phyloP scores from a whole-genome alignment of 2,888 invertebrate genomes.

The Athrips mouffetella region DNA sequence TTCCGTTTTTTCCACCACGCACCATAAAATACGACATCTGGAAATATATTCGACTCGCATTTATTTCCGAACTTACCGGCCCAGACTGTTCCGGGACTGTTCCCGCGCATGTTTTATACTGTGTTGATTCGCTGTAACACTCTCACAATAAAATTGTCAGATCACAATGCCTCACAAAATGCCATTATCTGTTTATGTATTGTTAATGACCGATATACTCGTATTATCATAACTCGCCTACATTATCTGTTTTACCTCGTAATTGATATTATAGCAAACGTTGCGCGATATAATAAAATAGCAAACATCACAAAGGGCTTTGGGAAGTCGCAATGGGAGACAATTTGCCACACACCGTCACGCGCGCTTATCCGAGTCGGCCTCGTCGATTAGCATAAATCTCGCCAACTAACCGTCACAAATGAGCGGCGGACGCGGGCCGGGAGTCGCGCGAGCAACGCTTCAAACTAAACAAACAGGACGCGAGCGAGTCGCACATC shows the following conservation, averaged over 20 bases:
- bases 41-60: constrained; percentile 52
- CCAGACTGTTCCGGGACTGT: constrained; percentile 42
- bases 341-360: constrained; percentile 74
- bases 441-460: constrained; percentile 32
- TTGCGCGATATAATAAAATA: constrained; percentile 45
- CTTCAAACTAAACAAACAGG: constrained; percentile 61
- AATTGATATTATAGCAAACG: constrained; percentile 42
- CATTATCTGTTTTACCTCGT: constrained; percentile 37
- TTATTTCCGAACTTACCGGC: constrained; percentile 53
- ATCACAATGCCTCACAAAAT: constrained; percentile 13
- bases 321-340: constrained; percentile 64
- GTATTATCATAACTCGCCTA: constrained; percentile 22
- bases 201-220: constrained; percentile 22
- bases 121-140: constrained; percentile 32
- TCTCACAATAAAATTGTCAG: constrained; percentile 24
- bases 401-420: constrained; percentile 75
- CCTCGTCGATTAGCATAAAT: constrained; percentile 77
- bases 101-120: constrained; percentile 35
- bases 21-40: constrained; percentile 69
- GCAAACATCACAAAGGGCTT: constrained; percentile 54
- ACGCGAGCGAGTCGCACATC: constrained; percentile 49
- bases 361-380: constrained; percentile 69
- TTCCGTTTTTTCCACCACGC: constrained; percentile 67
- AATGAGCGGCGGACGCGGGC: constrained; percentile 56
- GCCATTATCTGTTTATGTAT: constrained; percentile 17